phyloP scores from a whole-genome alignment of 2,797 vertebrate genomes.

The Aphelocoma californica region DNA sequence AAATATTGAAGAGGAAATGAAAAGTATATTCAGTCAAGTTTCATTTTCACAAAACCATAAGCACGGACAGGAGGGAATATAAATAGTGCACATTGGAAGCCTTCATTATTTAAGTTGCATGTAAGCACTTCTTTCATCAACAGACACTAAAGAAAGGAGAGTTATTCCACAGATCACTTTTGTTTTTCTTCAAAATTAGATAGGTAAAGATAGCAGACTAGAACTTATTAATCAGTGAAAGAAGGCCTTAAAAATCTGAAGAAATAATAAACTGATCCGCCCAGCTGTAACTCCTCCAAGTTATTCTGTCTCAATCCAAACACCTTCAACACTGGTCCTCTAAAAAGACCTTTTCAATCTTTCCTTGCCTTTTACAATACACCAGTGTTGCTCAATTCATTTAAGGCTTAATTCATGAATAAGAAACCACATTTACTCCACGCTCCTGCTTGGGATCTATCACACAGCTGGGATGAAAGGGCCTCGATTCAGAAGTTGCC shows the following conservation, averaged over 20 bases:
- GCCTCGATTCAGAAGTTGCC: conserved; percentile 52
- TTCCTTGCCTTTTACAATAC: conserved; percentile 66
- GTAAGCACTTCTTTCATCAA: conserved; percentile 44
- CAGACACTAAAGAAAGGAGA: conserved; percentile 38
- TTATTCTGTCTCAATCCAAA: conserved; percentile 69
- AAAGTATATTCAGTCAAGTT: conserved; percentile 34
- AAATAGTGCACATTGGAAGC: conserved; percentile 18
- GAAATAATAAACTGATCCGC: conserved; percentile 66
- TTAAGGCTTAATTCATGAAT: conserved; percentile 67
- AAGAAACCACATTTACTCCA: conserved; percentile 65
- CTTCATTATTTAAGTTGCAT: conserved; percentile 43
- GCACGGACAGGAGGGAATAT: conserved; percentile 22
- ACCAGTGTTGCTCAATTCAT: conserved; percentile 64
- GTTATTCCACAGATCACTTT: conserved; percentile 34
- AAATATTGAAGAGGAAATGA: conserved; percentile 54
- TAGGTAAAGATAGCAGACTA: conserved; percentile 50
- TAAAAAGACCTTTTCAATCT: conserved; percentile 68
- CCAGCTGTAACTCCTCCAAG: conserved; percentile 57
- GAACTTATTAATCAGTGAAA: conserved; percentile 63
- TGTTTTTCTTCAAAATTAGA: conserved; percentile 62
- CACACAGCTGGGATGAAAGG: conserved; percentile 62
- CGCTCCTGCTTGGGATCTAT: conserved; percentile 42
- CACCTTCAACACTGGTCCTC: conserved; percentile 42
- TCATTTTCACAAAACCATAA: conserved; percentile 11
- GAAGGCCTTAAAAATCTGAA: conserved; percentile 60